Evolutionary conservation across 2,888 invertebrate genomes (phyloP), one percentile per base, ranked within the genome.

Genomic region (Pharmacophagus antenor): DNA sequence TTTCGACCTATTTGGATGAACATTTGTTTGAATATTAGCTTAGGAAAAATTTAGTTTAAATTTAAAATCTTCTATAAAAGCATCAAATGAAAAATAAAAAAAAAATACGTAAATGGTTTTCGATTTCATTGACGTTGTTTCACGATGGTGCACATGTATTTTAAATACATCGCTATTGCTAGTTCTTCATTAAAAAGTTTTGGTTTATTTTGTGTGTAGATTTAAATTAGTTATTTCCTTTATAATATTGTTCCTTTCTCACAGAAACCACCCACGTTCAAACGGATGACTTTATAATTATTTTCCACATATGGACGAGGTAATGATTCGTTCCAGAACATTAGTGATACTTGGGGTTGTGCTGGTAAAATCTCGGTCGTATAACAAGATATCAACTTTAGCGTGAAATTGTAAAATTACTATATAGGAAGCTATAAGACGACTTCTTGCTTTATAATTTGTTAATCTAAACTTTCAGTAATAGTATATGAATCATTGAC

Each of bases 391-490:
- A 78, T 84, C 80, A 83, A 79, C 66, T 79, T 81, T 76, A 76
- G 82, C 89, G 87, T 89, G 89, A 89, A 89, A 89, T 89, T 88
- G 85, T 84, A 75, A 85, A 85, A 85, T 87, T 82, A 83, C 85
- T 77, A n/a, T n/a, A n/a, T n/a, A 76, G 77, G 80, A 76, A 68
- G 75, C 68, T 64, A 67, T 72, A 70, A 67, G 70, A 69, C 62
- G 62, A 76, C 68, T 70, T 71, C 67, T 68, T 18, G 21, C n/a
- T 49, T 41, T 41, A 46, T 47, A 52, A 51, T 15, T 23, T 47
- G 18, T 37, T 52, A 31, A 31, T 22, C 22, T n/a, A 4, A 46
- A 37, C 37, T 37, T 37, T n/a, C n/a, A 37, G 2, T 15, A 37
- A 37, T 37, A 15, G 37, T 37, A n/a, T 15, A n/a, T n/a, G n/a